Evolutionary conservation across 2,888 invertebrate species (phyloP).

Genomic region (Nemurella pictetii): DNA sequence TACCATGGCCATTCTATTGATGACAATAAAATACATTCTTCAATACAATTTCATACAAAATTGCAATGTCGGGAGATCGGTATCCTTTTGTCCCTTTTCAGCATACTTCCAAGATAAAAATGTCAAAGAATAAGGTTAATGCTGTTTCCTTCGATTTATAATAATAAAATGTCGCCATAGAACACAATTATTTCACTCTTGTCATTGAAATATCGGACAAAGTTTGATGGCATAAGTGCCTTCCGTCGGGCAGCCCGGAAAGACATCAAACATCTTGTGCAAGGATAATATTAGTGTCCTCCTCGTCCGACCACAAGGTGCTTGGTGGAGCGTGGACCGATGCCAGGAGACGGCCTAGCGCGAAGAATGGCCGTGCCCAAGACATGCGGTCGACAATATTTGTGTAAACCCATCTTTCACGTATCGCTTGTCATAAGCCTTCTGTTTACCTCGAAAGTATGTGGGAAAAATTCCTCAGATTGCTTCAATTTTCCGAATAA

Average conservation of each 20-base stretch:
- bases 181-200: not conserved
- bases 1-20: slow-evolving; percentile 1
- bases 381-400: not conserved
- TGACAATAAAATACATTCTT: slow-evolving; percentile 17
- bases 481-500: not conserved
- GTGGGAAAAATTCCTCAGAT: slow-evolving; percentile 22
- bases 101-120: slow-evolving; percentile 11
- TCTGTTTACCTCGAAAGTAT: slow-evolving; percentile 1
- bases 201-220: slow-evolving; percentile 1
- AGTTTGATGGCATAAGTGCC: not conserved
- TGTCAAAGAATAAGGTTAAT: slow-evolving; percentile 21
- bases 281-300: slow-evolving; percentile 21
- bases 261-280: not conserved
- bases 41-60: slow-evolving; percentile 17
- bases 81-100: slow-evolving; percentile 22
- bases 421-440: slow-evolving; percentile 9
- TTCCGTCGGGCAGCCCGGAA: not conserved
- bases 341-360: not conserved
- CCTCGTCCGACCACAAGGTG: not conserved
- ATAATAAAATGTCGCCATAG: slow-evolving; percentile 1
- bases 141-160: slow-evolving; percentile 10
- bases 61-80: slow-evolving; percentile 12
- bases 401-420: slow-evolving; percentile 17
- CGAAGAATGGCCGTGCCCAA: not conserved
- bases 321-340: not conserved